Base-by-base conservation (phyloP, 2,888 invertebrate genomes). In the Hirtodrosophila alboralis region DNA sequence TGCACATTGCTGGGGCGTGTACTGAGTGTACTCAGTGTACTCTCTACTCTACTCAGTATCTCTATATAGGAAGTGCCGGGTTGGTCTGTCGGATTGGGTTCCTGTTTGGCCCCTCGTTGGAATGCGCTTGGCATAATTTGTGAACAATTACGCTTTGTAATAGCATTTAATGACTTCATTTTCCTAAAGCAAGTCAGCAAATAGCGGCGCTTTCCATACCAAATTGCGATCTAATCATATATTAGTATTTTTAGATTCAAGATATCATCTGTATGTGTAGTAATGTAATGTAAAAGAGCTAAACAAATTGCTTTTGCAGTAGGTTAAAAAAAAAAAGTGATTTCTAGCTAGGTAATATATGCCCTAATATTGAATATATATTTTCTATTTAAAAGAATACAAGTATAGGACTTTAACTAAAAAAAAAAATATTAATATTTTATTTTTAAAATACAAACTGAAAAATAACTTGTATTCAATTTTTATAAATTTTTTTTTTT, bases 91-190 rank as follows among this genome's bases (percentile, higher is more conserved):
- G n/a, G 18, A 21, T 44, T 14, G 38, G 49, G 66, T 71, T 57
- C 58, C 57, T 66, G 47, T 45, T n/a, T n/a, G 21, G 37, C 47
- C 28, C 10, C 31, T n/a, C n/a, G n/a, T n/a, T n/a, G 66, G 45
- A 57, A 66, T 67, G 68, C 44, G 41, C 38, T n/a, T n/a, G 31
- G 75, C 77, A 73, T 84, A 84, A 81, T 84, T 81, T 83, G 84
- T 83, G 84, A 83, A 83, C 83, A 84, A 83, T 83, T 83, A 84
- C 83, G 83, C 83, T 76, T 84, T 81, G 83, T 83, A 83, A 83
- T 83, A 84, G 57, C 84, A 83, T 83, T 83, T 83, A 83, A 83
- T 83, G 83, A 83, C 83, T 83, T 83, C 69, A 83, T 83, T 83
- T 80, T 60, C 58, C 56, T 38, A 56, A 58, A 43, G 43, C 13